Evolutionary conservation across 2,113 vertebrate species (phyloP).

Genomic region (Onychostoma macrolepis): DNA sequence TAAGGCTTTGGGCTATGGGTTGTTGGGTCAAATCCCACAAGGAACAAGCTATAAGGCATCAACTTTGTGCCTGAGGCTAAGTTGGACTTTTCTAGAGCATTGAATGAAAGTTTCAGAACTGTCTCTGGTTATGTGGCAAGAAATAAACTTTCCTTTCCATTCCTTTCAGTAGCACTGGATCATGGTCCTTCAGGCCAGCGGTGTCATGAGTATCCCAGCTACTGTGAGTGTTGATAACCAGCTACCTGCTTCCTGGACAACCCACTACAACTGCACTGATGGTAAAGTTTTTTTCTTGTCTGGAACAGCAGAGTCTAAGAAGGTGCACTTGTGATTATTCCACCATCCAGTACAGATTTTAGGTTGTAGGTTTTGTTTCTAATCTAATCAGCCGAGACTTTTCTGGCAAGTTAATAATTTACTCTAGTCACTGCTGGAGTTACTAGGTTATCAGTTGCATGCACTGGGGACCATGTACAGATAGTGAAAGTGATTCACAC

Average conservation of each 20-base stretch:
- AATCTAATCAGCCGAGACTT: neutral
- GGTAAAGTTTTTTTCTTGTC: conserved; percentile 61
- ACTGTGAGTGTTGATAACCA: conserved; percentile 70
- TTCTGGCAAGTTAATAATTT: conserved; percentile 36
- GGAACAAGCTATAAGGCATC: neutral
- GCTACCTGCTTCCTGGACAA: conserved; percentile 69
- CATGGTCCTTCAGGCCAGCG: conserved; percentile 74
- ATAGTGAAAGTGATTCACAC: conserved; percentile 17
- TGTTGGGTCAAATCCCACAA: neutral
- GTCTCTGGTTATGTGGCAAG: neutral
- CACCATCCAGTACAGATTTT: neutral
- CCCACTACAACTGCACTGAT: conserved; percentile 69
- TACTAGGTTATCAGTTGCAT: conserved; percentile 27
- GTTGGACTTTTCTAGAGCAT: neutral
- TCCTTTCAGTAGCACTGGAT: conserved; percentile 59
- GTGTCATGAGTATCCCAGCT: conserved; percentile 74
- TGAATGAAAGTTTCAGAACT: neutral
- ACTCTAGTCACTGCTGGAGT: conserved; percentile 1
- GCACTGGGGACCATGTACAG: neutral
- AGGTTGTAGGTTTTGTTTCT: conserved; percentile 2
- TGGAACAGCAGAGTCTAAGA: neutral
- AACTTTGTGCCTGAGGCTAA: neutral
- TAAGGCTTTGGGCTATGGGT: neutral
- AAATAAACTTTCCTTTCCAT: neutral
- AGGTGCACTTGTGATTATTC: neutral